A percentile compares a stretch with the other conserved stretches of the same genome.
Conservation (phyloP, 2,888 invertebrate species). For the Pegoplata infirma region DNA sequence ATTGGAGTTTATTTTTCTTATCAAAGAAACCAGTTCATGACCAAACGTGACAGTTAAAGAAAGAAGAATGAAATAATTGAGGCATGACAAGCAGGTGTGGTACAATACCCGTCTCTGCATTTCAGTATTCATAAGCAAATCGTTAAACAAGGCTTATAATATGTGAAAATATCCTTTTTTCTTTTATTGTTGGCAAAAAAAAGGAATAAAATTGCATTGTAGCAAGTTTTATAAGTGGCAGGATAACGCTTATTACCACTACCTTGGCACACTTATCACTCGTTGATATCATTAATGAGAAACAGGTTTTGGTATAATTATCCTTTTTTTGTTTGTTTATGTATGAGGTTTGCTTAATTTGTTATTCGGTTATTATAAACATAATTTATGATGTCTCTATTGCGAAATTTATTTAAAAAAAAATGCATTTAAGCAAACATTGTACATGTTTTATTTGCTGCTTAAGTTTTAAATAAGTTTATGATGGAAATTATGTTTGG, state of each 20-base stretch:
- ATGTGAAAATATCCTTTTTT: slow-evolving; percentile 49
- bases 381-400: slow-evolving; percentile 16
- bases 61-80: slow-evolving; percentile 48
- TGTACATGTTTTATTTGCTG: background rate
- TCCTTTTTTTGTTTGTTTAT: slow-evolving; percentile 3
- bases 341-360: slow-evolving; percentile 19
- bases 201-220: background rate
- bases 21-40: slow-evolving; percentile 52
- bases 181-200: background rate
- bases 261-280: slow-evolving; percentile 55
- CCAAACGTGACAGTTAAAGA: slow-evolving; percentile 47
- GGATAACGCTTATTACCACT: slow-evolving; percentile 43
- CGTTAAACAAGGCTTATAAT: slow-evolving; percentile 61
- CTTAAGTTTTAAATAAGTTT: background rate
- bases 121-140: slow-evolving; percentile 37
- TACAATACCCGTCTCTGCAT: background rate
- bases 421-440: background rate
- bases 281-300: slow-evolving; percentile 47
- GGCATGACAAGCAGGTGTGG: slow-evolving; percentile 56
- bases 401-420: background rate
- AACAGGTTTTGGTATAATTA: slow-evolving; percentile 34
- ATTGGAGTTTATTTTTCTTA: slow-evolving; percentile 16
- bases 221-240: slow-evolving; percentile 1
- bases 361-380: slow-evolving; percentile 19
- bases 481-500: background rate